A percentile compares a stretch with the other conserved stretches of the same genome.
Conservation (phyloP, 2,888 invertebrate genomes). For the Nemapogon koenigi region DNA sequence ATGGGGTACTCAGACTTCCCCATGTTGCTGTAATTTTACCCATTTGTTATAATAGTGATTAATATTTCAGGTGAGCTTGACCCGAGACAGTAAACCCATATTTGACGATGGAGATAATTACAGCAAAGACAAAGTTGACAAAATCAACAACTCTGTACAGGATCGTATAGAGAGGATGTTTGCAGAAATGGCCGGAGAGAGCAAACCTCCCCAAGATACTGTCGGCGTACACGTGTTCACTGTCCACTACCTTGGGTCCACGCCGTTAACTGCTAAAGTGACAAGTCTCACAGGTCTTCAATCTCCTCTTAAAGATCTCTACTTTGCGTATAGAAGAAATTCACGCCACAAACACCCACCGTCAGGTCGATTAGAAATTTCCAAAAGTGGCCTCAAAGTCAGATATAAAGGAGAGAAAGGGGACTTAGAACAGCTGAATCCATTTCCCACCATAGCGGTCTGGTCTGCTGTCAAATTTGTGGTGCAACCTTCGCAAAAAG, state of each 20-base stretch:
- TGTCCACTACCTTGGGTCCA: constrained; percentile 84
- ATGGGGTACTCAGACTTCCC: no score
- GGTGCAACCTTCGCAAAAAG: constrained; percentile 67
- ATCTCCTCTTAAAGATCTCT: constrained; percentile 77
- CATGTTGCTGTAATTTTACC: no score
- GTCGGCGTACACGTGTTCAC: constrained; percentile 68
- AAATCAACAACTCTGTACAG: constrained; percentile 74
- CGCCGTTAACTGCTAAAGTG: constrained; percentile 78
- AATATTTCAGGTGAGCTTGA: constrained; percentile 35
- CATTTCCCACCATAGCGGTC: constrained; percentile 90
- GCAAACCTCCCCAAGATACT: constrained; percentile 49
- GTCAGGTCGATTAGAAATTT: constrained; percentile 71
- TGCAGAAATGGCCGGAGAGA: constrained; percentile 71
- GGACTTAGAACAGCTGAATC: constrained; percentile 73
- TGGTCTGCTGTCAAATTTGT: constrained; percentile 92
- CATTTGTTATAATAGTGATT: not conserved
- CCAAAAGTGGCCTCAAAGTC: constrained; percentile 75
- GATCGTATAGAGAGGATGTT: constrained; percentile 89
- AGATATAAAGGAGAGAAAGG: constrained; percentile 69
- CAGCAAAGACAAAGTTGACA: constrained; percentile 42
- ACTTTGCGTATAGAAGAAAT: constrained; percentile 68
- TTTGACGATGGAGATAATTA: constrained; percentile 51
- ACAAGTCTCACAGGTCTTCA: constrained; percentile 85
- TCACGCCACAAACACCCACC: constrained; percentile 55
- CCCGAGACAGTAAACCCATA: constrained; percentile 27